These are phyloP conservation scores for Daphoenositta chrysoptera DNA, from an alignment of 2,113 vertebrate species.

Conservation along the genomic window DNA sequence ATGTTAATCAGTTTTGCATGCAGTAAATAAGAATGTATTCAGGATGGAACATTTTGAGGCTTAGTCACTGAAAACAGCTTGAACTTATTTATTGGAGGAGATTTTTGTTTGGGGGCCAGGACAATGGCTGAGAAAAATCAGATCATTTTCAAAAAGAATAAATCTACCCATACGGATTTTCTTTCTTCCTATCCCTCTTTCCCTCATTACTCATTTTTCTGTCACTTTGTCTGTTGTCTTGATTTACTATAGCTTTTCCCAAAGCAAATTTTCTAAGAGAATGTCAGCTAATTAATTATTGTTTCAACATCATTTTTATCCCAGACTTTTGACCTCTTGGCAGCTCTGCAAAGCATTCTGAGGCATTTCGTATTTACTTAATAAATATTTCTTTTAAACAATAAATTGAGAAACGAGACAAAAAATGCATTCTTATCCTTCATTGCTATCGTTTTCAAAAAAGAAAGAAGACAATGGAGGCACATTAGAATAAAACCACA, in stretches of 20 bases:
- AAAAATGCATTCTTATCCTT: neutral
- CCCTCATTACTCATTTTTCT: conserved; percentile 38
- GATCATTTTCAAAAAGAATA: conserved; percentile 34
- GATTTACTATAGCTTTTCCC: conserved; percentile 47
- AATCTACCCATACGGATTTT: conserved; percentile 1
- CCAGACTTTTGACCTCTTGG: conserved; percentile 56
- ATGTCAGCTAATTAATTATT: conserved; percentile 69
- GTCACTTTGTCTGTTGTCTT: conserved; percentile 27
- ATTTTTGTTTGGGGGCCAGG: conserved; percentile 34
- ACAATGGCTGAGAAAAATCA: conserved; percentile 36
- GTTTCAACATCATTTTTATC: conserved; percentile 61
- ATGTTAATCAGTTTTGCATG: conserved; percentile 58
- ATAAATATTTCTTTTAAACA: conserved; percentile 46
- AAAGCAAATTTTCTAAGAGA: conserved; percentile 55
- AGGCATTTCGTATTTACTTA: conserved; percentile 36
- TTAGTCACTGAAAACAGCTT: conserved; percentile 60
- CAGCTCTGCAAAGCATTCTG: conserved; percentile 36
- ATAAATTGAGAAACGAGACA: conserved; percentile 27
- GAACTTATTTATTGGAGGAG: conserved; percentile 55
- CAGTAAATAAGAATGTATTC: conserved; percentile 55
- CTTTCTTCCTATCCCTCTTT: neutral
- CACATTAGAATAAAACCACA: neutral
- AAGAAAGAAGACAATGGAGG: neutral
- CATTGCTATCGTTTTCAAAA: neutral
- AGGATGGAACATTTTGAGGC: conserved; percentile 62